Evolutionary conservation across 2,888 invertebrate species (phyloP), one percentile per base, ranked within the genome.

Genomic region (Acutogordius australiensis): DNA sequence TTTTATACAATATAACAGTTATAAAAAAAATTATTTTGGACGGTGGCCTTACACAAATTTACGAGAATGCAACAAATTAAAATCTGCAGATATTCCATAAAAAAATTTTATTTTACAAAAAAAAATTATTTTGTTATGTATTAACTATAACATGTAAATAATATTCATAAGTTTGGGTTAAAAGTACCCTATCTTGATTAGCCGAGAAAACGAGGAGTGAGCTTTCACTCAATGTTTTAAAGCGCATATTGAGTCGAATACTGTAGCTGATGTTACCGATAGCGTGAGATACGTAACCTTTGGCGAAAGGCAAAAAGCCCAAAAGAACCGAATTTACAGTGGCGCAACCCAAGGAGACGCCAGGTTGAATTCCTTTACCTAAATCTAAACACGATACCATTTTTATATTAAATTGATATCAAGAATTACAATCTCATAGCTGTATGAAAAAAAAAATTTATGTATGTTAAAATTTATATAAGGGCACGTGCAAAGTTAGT

Each of bases 341-440:
- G 18, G 67, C 66, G 63, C 70, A 70, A 26, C 70, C 70, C 28
- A 66, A 65, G 2, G 65, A 63, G 2, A 69, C 65, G 29, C 68
- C 68, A 29, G 30, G 58, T 18, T 57, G 18, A 29, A 29, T 28
- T 57, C 29, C 29, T 8, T 30, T 29, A 28, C 30, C 30, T 2
- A 57, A 29, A 8, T 57, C 30, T 4, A n/a, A n/a, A n/a, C n/a
- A n/a, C n/a, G n/a, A n/a, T n/a, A n/a, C n/a, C n/a, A n/a, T n/a
- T n/a, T n/a, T n/a, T n/a, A n/a, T n/a, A n/a, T n/a, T n/a, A n/a
- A n/a, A n/a, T n/a, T n/a, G n/a, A n/a, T n/a, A n/a, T n/a, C n/a
- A n/a, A n/a, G n/a, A n/a, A n/a, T n/a, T n/a, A n/a, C n/a, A n/a
- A n/a, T n/a, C n/a, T n/a, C n/a, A n/a, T n/a, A n/a, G n/a, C n/a